Evolutionary conservation across 1,140 invertebrate genomes (phyloP).

Genomic region (Cotesia typhae): DNA sequence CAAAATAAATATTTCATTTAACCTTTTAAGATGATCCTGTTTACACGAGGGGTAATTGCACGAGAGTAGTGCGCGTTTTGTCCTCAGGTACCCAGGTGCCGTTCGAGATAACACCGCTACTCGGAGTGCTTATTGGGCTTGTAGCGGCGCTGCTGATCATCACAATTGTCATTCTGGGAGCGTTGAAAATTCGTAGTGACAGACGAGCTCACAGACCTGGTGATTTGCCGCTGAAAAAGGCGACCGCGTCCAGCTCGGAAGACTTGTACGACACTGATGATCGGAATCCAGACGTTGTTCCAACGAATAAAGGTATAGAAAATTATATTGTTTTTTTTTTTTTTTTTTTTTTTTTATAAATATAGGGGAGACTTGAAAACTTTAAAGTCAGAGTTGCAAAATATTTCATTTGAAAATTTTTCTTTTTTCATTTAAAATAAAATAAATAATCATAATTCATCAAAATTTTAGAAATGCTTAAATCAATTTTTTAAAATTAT

Average conservation of each 20-base stretch:
- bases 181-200: slow-evolving; percentile 71
- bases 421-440: no score
- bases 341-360: no score
- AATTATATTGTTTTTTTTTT: background rate
- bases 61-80: slow-evolving; percentile 60
- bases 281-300: slow-evolving; percentile 86
- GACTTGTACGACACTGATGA: slow-evolving; percentile 79
- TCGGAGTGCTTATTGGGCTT: slow-evolving; percentile 78
- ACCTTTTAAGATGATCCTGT: background rate
- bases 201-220: slow-evolving; percentile 69
- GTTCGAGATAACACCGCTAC: slow-evolving; percentile 78
- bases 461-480: no score
- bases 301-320: slow-evolving; percentile 82
- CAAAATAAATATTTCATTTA: background rate
- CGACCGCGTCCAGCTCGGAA: slow-evolving; percentile 73
- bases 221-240: slow-evolving; percentile 74
- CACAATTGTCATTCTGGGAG: slow-evolving; percentile 75
- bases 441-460: no score
- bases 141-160: slow-evolving; percentile 75
- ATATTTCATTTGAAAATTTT: no score
- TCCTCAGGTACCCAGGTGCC: slow-evolving; percentile 69
- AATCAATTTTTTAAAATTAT: no score
- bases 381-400: no score
- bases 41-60: slow-evolving; percentile 48
- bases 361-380: no score